phyloP scores from a whole-genome alignment of 2,113 vertebrate genomes.

The Canis aureus region DNA sequence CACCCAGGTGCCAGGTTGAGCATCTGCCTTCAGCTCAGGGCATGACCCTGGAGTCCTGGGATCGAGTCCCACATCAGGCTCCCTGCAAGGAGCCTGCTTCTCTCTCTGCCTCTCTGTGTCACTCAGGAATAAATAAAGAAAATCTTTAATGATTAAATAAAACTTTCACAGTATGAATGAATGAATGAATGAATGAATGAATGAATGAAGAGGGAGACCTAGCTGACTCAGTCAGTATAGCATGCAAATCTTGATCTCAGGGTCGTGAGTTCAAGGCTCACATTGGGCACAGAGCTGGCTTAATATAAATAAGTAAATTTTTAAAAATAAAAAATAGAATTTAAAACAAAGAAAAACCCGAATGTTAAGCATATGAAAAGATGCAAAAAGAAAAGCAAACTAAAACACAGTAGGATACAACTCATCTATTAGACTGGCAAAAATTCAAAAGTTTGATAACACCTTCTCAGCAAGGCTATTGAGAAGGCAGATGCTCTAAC shows the following conservation, averaged over 20 bases:
- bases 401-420: background rate
- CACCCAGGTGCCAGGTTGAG: too few relatives aligned
- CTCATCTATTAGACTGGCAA: background rate
- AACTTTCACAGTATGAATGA: too few relatives aligned
- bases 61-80: too few relatives aligned
- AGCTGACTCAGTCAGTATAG: background rate
- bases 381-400: background rate
- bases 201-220: background rate
- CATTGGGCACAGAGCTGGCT: background rate
- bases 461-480: background rate
- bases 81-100: too few relatives aligned
- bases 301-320: background rate
- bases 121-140: too few relatives aligned
- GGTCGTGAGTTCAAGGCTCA: background rate
- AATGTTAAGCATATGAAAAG: constrained; percentile 16
- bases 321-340: too few relatives aligned
- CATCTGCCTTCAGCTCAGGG: too few relatives aligned
- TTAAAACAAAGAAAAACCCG: background rate
- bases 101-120: too few relatives aligned
- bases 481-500: background rate
- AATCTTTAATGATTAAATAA: too few relatives aligned
- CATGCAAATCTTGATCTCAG: background rate
- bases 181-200: too few relatives aligned
- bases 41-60: too few relatives aligned
- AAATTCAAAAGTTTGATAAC: background rate